phyloP scores from a whole-genome alignment of 2,113 vertebrate species.

The Notarius lentiginosus region DNA sequence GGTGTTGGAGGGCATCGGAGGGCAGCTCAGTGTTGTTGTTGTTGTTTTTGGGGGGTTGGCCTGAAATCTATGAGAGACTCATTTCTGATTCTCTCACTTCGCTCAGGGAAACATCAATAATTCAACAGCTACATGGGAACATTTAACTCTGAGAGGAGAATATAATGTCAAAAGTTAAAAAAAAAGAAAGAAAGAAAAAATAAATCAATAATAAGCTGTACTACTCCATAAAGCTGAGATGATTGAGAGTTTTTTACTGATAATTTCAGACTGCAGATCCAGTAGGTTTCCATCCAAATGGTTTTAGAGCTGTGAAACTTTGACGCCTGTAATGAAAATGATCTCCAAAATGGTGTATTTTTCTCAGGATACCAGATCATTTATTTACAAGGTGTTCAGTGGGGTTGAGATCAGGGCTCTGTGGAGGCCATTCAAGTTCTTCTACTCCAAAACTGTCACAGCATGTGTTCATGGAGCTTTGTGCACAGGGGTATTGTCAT shows the following conservation, averaged over 20 bases:
- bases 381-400: background rate
- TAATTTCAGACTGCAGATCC: background rate
- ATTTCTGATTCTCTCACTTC: conserved; percentile 46
- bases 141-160: conserved; percentile 1
- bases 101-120: conserved; percentile 48
- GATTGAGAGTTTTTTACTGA: background rate
- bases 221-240: background rate
- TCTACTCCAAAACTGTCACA: background rate
- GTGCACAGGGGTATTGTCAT: no score
- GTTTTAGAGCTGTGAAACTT: background rate
- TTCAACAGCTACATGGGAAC: conserved; percentile 9
- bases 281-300: background rate
- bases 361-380: no score
- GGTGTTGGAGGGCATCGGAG: background rate
- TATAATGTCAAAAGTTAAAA: background rate
- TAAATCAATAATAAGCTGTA: background rate
- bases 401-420: no score
- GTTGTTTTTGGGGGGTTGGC: background rate
- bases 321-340: background rate
- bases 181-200: background rate
- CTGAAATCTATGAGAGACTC: conserved; percentile 31
- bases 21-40: background rate
- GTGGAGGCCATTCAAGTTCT: background rate
- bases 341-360: background rate
- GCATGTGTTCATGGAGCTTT: no score